A percentile compares a stretch with the other conserved stretches of the same genome.
These are phyloP conservation scores for Acheta domesticus DNA, from an alignment of 2,888 invertebrate species.

Conservation along the genomic window DNA sequence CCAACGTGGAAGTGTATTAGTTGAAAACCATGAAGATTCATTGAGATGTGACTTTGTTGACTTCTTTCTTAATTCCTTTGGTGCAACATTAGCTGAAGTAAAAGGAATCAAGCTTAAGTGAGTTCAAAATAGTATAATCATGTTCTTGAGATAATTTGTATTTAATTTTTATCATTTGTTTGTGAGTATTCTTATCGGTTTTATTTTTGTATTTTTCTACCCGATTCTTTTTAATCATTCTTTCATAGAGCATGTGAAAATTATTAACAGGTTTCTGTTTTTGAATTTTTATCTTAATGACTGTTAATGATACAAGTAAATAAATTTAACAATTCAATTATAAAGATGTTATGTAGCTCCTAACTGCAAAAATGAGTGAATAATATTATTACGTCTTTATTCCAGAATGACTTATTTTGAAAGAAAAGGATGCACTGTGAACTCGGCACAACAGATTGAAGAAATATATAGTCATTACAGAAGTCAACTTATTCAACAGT, in stretches of 20 bases:
- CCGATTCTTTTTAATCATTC: no score
- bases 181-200: no score
- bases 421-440: constrained; percentile 56
- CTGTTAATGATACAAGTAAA: not conserved
- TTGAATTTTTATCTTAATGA: not conserved
- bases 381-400: constrained; percentile 35
- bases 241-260: no score
- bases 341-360: not conserved
- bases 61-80: constrained; percentile 62
- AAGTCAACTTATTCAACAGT: constrained; percentile 72
- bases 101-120: constrained; percentile 63
- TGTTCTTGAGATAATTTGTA: no score
- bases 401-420: constrained; percentile 67
- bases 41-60: constrained; percentile 59
- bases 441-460: constrained; percentile 51
- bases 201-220: no score
- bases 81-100: constrained; percentile 62
- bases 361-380: not conserved
- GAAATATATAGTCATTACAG: constrained; percentile 63
- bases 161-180: no score
- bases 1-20: constrained; percentile 44
- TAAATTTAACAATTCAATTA: not conserved
- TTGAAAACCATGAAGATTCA: constrained; percentile 32
- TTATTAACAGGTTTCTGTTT: not conserved
- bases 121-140: constrained; percentile 36